Conservation (phyloP, 1,140 invertebrate genomes). For the Trichoplusia ni region DNA sequence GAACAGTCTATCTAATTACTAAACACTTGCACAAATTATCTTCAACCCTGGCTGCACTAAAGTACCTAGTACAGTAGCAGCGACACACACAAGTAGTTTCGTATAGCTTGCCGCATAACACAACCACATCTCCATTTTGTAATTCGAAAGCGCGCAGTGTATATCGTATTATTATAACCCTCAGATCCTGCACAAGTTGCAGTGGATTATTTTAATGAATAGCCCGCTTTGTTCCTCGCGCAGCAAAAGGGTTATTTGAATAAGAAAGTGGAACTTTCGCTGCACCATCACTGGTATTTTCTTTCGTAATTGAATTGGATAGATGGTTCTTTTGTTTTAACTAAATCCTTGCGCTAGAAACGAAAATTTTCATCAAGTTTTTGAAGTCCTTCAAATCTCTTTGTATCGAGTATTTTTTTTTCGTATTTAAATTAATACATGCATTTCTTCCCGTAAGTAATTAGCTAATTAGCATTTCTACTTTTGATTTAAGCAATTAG, state of each 20-base stretch:
- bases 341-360: conserved; percentile 47
- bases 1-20: conserved; percentile 20
- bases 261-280: conserved; percentile 71
- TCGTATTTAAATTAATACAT: too few relatives aligned
- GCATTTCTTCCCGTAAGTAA: too few relatives aligned
- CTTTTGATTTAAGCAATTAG: too few relatives aligned
- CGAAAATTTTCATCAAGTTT: conserved; percentile 43
- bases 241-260: conserved; percentile 63
- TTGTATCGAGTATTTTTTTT: too few relatives aligned
- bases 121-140: conserved; percentile 17
- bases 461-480: too few relatives aligned
- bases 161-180: conserved; percentile 36
- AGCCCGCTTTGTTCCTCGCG: conserved; percentile 59
- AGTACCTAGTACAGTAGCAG: not conserved
- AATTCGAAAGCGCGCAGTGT: conserved; percentile 14
- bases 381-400: too few relatives aligned
- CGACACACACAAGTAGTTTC: not conserved
- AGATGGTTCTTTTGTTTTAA: conserved; percentile 49
- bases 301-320: conserved; percentile 72
- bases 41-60: not conserved
- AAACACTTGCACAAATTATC: conserved; percentile 19
- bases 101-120: conserved; percentile 4
- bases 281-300: conserved; percentile 56
- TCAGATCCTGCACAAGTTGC: conserved; percentile 34
- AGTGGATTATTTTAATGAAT: conserved; percentile 70